Conservation (phyloP, 1,140 invertebrate genomes). For the Helicoverpa zea region DNA sequence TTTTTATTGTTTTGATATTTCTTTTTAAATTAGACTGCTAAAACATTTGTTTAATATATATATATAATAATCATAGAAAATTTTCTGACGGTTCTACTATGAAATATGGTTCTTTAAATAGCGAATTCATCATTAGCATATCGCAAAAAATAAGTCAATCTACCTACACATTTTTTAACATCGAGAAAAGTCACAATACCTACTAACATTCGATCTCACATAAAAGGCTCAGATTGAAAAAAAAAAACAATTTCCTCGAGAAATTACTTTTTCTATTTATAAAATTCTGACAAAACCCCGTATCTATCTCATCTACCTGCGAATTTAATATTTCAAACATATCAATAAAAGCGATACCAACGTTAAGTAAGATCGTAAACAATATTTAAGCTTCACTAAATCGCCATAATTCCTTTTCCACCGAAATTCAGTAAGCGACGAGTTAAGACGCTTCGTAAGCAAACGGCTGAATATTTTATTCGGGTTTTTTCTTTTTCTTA, state of each 20-base stretch:
- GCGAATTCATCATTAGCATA: too few relatives aligned
- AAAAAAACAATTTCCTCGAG: not conserved
- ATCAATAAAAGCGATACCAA: not conserved
- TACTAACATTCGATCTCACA: too few relatives aligned
- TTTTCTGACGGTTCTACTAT: too few relatives aligned
- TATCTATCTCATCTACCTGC: not conserved
- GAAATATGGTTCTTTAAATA: too few relatives aligned
- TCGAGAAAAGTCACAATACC: too few relatives aligned
- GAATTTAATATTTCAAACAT: not conserved
- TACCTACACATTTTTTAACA: too few relatives aligned
- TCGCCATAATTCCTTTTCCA: slow-evolving; percentile 11
- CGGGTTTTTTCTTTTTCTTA: not conserved
- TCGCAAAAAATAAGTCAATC: too few relatives aligned
- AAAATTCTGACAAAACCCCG: not conserved
- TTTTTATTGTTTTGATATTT: not conserved
- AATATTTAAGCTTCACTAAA: not conserved
- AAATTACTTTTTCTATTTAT: not conserved
- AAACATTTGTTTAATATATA: too few relatives aligned
- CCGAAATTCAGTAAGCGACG: not conserved
- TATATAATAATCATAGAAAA: too few relatives aligned
- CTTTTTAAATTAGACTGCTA: too few relatives aligned
- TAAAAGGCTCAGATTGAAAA: not conserved
- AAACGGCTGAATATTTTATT: slow-evolving; percentile 26
- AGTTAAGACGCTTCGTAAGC: not conserved
- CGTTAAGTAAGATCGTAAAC: not conserved